Conservation (phyloP, 1,140 invertebrate species). For the Lepidotrigona ventralis region DNA sequence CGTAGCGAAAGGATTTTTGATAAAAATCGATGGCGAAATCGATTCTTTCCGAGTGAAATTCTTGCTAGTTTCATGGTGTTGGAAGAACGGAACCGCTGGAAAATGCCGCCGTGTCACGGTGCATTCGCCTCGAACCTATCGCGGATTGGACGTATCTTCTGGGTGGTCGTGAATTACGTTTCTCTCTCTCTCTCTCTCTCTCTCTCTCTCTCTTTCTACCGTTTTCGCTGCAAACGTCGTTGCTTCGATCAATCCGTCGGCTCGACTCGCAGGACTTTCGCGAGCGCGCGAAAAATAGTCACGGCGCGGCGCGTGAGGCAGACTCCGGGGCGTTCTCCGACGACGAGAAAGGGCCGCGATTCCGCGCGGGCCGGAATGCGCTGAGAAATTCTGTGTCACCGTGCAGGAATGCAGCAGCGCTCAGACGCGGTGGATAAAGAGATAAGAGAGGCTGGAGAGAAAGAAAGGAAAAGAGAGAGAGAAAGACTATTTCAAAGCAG, state of each 20-base stretch:
- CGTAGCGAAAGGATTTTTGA: too few relatives aligned
- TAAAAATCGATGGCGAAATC: conserved; percentile 22
- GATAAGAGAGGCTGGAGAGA: conserved; percentile 34
- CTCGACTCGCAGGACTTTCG: not conserved
- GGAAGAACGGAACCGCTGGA: not conserved
- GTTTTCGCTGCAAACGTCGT: not conserved
- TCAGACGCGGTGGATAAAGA: conserved; percentile 54
- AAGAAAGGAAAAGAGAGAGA: not conserved
- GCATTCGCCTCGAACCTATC: conserved; percentile 32
- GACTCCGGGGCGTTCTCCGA: conserved; percentile 1
- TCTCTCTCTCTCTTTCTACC: not conserved
- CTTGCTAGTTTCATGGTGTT: conserved; percentile 45
- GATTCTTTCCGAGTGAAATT: conserved; percentile 31
- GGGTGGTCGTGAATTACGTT: not conserved
- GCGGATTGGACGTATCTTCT: not conserved
- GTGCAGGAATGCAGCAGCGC: conserved; percentile 54
- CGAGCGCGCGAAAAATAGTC: conserved; percentile 14
- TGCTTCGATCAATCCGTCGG: not conserved
- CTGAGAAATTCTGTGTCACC: conserved; percentile 60
- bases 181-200: not conserved
- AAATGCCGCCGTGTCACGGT: conserved; percentile 41
- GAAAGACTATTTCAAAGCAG: not conserved
- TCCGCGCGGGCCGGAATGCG: conserved; percentile 20
- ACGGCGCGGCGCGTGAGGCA: not conserved
- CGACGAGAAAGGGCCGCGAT: conserved; percentile 16